Base-by-base conservation (phyloP, 2,888 invertebrate species). In the Eulithis testata region DNA sequence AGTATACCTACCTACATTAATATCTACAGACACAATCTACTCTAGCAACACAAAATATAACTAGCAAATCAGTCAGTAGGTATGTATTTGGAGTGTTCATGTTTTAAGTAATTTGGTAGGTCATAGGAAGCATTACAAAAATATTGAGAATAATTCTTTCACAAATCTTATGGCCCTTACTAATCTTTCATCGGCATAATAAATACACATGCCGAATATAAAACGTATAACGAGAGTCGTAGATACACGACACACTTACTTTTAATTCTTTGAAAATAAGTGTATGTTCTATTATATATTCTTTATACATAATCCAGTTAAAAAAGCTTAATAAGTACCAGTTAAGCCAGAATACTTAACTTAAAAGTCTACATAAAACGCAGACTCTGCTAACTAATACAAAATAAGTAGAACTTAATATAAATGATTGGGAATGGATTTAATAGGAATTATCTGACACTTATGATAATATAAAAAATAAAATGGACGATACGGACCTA, bases 311-410 rank as follows among this genome's bases (percentile, higher is more conserved):
- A 50, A 50, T 54, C 44, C 56, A 36, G 44, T 45, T 52, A 44
- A 6, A 31, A 60, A 49, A 12, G 47, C 47, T 63, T 45, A 60
- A 65, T 71, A 74, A 72, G 55, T 71, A 47, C 53, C 53, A 67
- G 69, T 65, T 80, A 80, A 78, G 81, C 79, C 75, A 83, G 84
- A 82, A 79, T 83, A 81, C 83, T 85, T 86, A 88, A 89, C 86
- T 87, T 89, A 90, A 80, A 83, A 87, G 90, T 84, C 90, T 91
- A 88, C 91, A 84, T 91, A 91, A 90, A 92, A 93, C 92, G 92
- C 89, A 93, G 91, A 86, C 90, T 74, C 78, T 78, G 73, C 80
- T 83, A 86, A 88, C 82, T 83, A 85, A 85, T 85, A 86, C 80
- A 79, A 84, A 82, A 73, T 84, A 85, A 82, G 79, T 76, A 81